Conservation (phyloP, 2,113 vertebrate species). For the Notiomystis cincta region DNA sequence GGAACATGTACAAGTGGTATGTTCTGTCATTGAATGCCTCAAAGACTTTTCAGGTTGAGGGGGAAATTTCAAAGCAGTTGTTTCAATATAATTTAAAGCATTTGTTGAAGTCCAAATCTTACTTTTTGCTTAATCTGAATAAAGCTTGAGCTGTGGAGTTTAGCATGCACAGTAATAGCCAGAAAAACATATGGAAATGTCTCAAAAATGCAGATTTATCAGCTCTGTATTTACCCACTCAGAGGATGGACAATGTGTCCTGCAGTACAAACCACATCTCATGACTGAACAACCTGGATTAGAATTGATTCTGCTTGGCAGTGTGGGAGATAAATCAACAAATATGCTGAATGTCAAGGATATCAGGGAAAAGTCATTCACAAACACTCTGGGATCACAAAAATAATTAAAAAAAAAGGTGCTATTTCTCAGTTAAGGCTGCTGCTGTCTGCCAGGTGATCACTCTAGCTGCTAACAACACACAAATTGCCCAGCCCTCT, state of each 20-base stretch:
- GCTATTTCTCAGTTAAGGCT: not conserved
- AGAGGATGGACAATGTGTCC: not conserved
- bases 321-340: not conserved
- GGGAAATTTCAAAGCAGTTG: not conserved
- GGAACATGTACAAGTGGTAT: not conserved
- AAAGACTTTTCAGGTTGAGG: not conserved
- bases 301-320: not conserved
- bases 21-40: not conserved
- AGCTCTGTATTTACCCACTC: not conserved
- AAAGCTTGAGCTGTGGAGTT: not conserved
- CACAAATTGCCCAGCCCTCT: not conserved
- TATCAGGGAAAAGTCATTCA: not conserved
- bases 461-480: not conserved
- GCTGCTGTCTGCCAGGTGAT: not conserved
- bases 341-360: not conserved
- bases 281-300: not conserved
- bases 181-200: not conserved
- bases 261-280: not conserved
- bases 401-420: too few species aligned
- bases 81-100: not conserved
- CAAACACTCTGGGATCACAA: not conserved
- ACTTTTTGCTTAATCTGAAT: not conserved
- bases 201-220: not conserved
- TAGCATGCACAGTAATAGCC: not conserved
- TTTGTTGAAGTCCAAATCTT: not conserved